These are phyloP conservation scores for Mastacembelus armatus DNA, from an alignment of 2,797 vertebrate genomes.

Conservation along the genomic window DNA sequence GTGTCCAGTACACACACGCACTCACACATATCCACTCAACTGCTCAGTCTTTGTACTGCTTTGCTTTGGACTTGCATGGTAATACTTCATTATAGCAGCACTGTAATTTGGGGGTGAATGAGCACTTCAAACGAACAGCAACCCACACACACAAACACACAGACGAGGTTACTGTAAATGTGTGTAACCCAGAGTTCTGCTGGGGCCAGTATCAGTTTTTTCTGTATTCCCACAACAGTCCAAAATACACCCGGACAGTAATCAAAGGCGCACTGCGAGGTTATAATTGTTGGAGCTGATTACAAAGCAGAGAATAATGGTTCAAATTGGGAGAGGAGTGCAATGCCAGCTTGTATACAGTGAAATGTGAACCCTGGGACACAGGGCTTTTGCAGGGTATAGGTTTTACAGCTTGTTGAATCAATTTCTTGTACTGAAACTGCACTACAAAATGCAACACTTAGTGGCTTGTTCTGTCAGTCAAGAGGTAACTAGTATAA, in stretches of 20 bases:
- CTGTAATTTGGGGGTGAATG: constrained; percentile 82
- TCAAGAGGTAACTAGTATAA: neutral
- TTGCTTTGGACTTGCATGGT: constrained; percentile 77
- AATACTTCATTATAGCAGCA: constrained; percentile 85
- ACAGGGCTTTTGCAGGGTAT: constrained; percentile 36
- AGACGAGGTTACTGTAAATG: constrained; percentile 78
- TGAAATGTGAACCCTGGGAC: constrained; percentile 58
- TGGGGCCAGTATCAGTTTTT: constrained; percentile 73
- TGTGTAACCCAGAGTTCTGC: constrained; percentile 75
- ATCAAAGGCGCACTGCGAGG: constrained; percentile 80
- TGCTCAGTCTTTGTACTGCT: constrained; percentile 61
- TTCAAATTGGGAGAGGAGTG: constrained; percentile 62
- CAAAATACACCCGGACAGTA: constrained; percentile 85
- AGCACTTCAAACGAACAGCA: constrained; percentile 82
- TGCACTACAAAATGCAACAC: neutral
- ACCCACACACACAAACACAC: constrained; percentile 79
- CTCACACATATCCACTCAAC: constrained; percentile 34
- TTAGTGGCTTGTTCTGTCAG: neutral
- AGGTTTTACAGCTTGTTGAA: constrained; percentile 14
- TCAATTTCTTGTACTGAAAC: neutral
- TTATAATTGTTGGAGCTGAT: constrained; percentile 93
- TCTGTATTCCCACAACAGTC: constrained; percentile 72
- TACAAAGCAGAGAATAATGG: constrained; percentile 84
- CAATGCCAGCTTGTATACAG: constrained; percentile 53
- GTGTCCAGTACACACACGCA: constrained; percentile 38